Percentiles rank a stretch among this genome's conserved stretches.
These are phyloP conservation scores for Ophion ellenae DNA, from an alignment of 2,888 invertebrate species.

Conservation along the genomic window DNA sequence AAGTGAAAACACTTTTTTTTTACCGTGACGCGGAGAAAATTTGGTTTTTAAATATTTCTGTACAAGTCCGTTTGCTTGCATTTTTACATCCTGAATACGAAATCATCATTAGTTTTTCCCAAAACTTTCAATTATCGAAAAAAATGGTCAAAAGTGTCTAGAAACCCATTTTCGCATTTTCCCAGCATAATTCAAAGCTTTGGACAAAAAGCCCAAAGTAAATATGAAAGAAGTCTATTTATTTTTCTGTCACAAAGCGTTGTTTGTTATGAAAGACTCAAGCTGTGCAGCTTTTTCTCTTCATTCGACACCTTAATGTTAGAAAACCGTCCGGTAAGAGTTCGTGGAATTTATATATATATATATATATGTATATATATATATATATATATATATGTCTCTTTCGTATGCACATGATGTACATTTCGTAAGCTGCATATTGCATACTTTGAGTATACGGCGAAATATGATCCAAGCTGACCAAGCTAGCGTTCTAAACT, in stretches of 20 bases:
- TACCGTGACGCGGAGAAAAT: no score
- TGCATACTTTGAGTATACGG: conserved; percentile 48
- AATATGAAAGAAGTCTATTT: no score
- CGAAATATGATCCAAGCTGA: conserved; percentile 73
- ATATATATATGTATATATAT: background rate
- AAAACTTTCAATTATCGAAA: no score
- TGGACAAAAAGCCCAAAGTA: no score
- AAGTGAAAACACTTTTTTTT: no score
- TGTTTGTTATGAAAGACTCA: background rate
- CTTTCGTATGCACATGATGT: conserved; percentile 12
- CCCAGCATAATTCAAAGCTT: no score
- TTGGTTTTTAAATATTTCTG: no score
- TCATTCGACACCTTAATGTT: conserved; percentile 21
- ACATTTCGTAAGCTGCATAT: conserved; percentile 53
- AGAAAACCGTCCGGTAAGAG: conserved; percentile 28
- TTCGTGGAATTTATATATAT: conserved; percentile 46
- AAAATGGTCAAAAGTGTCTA: no score
- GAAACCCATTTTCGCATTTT: no score
- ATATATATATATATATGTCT: background rate
- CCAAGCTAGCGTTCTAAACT: conserved; percentile 23
- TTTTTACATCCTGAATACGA: no score
- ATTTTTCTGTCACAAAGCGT: background rate
- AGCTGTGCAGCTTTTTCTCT: background rate
- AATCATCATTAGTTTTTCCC: no score
- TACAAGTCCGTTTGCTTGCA: no score